These are phyloP conservation scores for Ephialtes manifestator DNA, from an alignment of 2,888 invertebrate genomes.

Conservation along the genomic window DNA sequence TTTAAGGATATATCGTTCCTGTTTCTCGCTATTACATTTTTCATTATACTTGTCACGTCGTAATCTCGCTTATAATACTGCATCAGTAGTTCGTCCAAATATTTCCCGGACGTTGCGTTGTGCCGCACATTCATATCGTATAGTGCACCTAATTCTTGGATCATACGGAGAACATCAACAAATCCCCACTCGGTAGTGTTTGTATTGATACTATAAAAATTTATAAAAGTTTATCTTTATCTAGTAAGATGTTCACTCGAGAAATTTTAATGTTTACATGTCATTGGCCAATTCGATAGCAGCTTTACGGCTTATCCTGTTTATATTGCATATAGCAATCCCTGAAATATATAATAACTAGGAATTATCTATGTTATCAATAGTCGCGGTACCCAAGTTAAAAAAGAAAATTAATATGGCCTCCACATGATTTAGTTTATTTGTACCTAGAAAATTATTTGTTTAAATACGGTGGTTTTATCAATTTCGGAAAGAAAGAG, in stretches of 20 bases:
- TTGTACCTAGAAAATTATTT: not conserved
- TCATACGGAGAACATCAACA: slow-evolving; percentile 64
- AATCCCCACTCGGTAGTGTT: slow-evolving; percentile 68
- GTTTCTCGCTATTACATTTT: slow-evolving; percentile 70
- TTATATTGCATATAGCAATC: slow-evolving; percentile 70
- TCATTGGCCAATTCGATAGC: slow-evolving; percentile 61
- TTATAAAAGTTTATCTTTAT: not conserved
- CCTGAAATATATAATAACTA: slow-evolving; percentile 42
- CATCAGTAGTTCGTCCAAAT: slow-evolving; percentile 68
- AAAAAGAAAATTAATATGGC: too few relatives aligned
- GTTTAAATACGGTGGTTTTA: too few relatives aligned
- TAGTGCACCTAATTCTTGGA: slow-evolving; percentile 72
- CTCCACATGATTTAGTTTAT: not conserved
- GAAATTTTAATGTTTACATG: slow-evolving; percentile 63
- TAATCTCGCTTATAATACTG: slow-evolving; percentile 70
- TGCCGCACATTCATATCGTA: slow-evolving; percentile 67
- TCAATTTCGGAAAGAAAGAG: too few relatives aligned
- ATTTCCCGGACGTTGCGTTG: slow-evolving; percentile 6
- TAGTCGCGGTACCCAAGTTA: too few relatives aligned
- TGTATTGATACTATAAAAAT: slow-evolving; percentile 57
- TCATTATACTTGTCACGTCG: slow-evolving; percentile 75
- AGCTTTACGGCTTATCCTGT: slow-evolving; percentile 70
- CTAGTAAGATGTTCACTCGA: not conserved
- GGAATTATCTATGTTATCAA: not conserved
- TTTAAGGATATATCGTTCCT: not conserved